Conservation (phyloP, 2,888 invertebrate genomes). For the Volucella inflata region DNA sequence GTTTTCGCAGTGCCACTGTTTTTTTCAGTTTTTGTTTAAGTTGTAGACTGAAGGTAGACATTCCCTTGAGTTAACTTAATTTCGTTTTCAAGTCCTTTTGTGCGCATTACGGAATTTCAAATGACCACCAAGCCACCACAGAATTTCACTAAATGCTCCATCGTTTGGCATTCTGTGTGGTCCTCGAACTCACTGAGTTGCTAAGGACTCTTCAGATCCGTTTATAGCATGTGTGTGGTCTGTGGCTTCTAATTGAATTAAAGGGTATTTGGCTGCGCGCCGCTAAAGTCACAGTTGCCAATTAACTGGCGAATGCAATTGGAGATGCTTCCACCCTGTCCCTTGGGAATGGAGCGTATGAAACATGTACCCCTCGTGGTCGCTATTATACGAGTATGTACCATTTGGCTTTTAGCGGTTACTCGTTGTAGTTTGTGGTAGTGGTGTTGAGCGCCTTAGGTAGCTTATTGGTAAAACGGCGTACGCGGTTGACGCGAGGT, state of each 20-base stretch:
- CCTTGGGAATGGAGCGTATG: conserved; percentile 22
- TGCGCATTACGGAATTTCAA: conserved; percentile 57
- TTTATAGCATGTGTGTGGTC: conserved; percentile 70
- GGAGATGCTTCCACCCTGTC: conserved; percentile 28
- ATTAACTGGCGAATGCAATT: conserved; percentile 70
- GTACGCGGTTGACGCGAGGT: conserved; percentile 21
- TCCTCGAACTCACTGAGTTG: conserved; percentile 39
- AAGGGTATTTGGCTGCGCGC: conserved; percentile 65
- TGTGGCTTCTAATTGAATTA: conserved; percentile 74
- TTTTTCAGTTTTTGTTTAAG: conserved; percentile 2
- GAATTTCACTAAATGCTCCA: conserved; percentile 48
- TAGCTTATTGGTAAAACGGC: conserved; percentile 35
- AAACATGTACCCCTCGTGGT: conserved; percentile 37
- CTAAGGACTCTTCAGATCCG: conserved; percentile 64
- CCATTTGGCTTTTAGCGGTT: conserved; percentile 31
- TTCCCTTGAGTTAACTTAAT: not conserved
- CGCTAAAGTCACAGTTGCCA: conserved; percentile 73
- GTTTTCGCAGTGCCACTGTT: conserved; percentile 29
- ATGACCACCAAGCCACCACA: conserved; percentile 55
- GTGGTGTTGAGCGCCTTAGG: conserved; percentile 27
- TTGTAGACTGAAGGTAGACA: not conserved
- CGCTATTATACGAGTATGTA: not conserved
- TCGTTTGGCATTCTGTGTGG: conserved; percentile 42
- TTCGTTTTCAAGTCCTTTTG: conserved; percentile 38
- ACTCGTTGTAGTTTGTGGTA: not conserved